Conservation (phyloP, 2,888 invertebrate species). For the Octodonta nipae region DNA sequence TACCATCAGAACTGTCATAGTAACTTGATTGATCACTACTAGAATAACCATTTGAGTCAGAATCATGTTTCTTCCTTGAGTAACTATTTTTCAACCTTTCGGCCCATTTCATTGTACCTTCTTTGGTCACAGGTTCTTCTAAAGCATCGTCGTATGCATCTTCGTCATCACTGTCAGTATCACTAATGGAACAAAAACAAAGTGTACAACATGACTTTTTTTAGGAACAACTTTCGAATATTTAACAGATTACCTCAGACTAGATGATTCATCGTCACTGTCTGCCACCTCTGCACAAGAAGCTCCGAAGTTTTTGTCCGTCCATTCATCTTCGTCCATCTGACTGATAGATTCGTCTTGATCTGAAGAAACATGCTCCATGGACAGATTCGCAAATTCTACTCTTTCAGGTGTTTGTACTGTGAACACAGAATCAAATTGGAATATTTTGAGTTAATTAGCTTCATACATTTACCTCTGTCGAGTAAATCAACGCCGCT, state of each 20-base stretch:
- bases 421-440: constrained; percentile 14
- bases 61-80: constrained; percentile 26
- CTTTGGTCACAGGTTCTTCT: constrained; percentile 48
- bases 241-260: no score
- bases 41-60: constrained; percentile 31
- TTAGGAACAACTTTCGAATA: no score
- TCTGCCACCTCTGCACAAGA: constrained; percentile 51
- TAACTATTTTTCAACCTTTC: constrained; percentile 53
- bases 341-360: constrained; percentile 55
- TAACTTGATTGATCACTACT: constrained; percentile 37
- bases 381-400: constrained; percentile 62
- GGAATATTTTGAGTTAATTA: neutral
- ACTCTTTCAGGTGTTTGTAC: constrained; percentile 65
- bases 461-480: constrained; percentile 16
- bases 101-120: constrained; percentile 54
- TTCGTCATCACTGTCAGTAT: constrained; percentile 49
- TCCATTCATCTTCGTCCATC: constrained; percentile 93
- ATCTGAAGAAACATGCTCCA: constrained; percentile 42
- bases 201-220: no score
- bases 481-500: constrained; percentile 38
- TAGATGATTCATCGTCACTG: constrained; percentile 45
- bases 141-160: constrained; percentile 56
- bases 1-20: constrained; percentile 39
- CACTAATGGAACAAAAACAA: constrained; percentile 32
- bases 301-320: constrained; percentile 80